A percentile compares a stretch with the other conserved stretches of the same genome.
Conservation (phyloP, 2,888 invertebrate genomes). For the Micropterix aruncella region DNA sequence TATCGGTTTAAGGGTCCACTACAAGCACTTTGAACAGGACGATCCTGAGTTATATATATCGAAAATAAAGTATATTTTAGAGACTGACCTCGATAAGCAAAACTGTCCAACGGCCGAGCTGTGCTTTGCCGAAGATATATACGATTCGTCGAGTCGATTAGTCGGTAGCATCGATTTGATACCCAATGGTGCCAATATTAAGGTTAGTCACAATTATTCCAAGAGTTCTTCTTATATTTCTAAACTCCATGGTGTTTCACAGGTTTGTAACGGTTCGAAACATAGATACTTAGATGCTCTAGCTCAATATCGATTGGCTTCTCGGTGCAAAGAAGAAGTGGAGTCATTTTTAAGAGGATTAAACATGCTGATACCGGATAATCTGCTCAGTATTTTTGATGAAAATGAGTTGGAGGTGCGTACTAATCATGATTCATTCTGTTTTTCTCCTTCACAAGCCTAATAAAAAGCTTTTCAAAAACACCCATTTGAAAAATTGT, state of each 20-base stretch:
- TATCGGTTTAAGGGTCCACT: conserved; percentile 84
- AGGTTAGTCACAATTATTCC: conserved; percentile 5
- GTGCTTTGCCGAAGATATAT: conserved; percentile 81
- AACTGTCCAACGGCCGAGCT: conserved; percentile 60
- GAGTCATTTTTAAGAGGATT: conserved; percentile 83
- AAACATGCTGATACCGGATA: conserved; percentile 83
- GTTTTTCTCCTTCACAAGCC: no score
- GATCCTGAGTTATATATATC: conserved; percentile 86
- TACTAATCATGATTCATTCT: no score
- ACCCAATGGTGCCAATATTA: conserved; percentile 63
- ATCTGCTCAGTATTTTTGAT: conserved; percentile 87
- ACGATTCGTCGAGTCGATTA: conserved; percentile 63
- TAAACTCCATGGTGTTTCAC: no score
- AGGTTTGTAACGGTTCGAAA: conserved; percentile 63
- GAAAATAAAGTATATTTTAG: conserved; percentile 87
- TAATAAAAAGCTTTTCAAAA: no score
- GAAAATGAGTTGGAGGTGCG: conserved; percentile 93
- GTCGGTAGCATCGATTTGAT: conserved; percentile 68
- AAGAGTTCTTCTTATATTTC: background rate
- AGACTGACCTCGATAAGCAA: conserved; percentile 70
- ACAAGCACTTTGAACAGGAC: conserved; percentile 93
- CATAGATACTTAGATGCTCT: conserved; percentile 75
- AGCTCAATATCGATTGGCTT: conserved; percentile 78
- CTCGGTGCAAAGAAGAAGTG: conserved; percentile 67
- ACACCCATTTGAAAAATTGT: no score